Evolutionary conservation across 2,797 vertebrate genomes (phyloP), one percentile per base, ranked within the genome.

Genomic region (Gobionotothen gibberifrons): DNA sequence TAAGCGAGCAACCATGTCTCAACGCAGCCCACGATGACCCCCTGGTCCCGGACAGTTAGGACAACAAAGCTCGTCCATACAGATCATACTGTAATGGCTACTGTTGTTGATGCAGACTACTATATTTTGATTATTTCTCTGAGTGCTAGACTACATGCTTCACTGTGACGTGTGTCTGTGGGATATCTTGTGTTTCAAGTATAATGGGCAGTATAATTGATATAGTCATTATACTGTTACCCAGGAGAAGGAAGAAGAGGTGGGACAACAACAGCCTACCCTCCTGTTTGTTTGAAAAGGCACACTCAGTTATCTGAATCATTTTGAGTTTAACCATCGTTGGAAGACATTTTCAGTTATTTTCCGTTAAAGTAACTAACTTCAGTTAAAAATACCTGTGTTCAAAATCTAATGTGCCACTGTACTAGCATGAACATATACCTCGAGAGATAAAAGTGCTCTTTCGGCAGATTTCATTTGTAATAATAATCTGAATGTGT

Each of bases 21-120:
- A 40, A 32, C 9, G 52, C 85, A 85, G 88, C 88, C 88, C 80
- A 36, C 60, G 59, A 42, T 63, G 62, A 42, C 69, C 69, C 69
- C 64, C 9, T 59, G 72, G 53, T 60, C 44, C 60, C 44, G 16
- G 16, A 29, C 55, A 48, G 43, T 3, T n/a, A 13, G 15, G 49
- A 69, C 55, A 79, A 61, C 66, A 62, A 55, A 59, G 75, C 74
- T 71, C 48, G 42, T 44, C 51, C 1, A 43, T 55, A 71, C 59
- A 57, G 10, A 19, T 13, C 54, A 26, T 29, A 17, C 8, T 44
- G 17, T 19, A 2, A 58, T 8, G 40, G 42, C 29, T 19, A 15
- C n/a, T 57, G 46, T 26, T 47, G 26, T 16, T 68, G 70, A 10
- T 57, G 70, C 42, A 57, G 2, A 17, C 54, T 40, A 9, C 36